Evolutionary conservation across 2,888 invertebrate species (phyloP).

Genomic region (Drosophila anomelani): DNA sequence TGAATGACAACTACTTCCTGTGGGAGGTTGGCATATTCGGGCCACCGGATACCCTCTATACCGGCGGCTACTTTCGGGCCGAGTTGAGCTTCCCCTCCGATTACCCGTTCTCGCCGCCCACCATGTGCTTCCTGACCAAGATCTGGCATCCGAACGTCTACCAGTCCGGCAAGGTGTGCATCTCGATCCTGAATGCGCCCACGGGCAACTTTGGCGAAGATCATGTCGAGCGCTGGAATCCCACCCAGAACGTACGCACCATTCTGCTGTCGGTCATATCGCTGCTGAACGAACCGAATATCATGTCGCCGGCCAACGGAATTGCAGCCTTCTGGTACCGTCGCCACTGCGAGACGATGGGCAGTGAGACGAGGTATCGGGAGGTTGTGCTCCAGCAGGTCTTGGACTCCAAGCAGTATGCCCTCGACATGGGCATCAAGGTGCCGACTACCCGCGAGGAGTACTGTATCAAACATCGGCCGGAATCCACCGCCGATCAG

Average conservation of each 20-base stretch:
- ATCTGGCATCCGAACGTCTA: constrained; percentile 99
- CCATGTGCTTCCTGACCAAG: constrained; percentile 98
- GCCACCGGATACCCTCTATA: constrained; percentile 98
- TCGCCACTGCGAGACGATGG: constrained; percentile 97
- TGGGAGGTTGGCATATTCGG: constrained; percentile 99
- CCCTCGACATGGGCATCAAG: constrained; percentile 97
- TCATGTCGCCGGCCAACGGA: constrained; percentile 99
- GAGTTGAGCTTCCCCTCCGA: constrained; percentile 99
- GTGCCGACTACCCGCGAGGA: constrained; percentile 99
- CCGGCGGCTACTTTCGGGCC: constrained; percentile 99
- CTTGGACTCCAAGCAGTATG: constrained; percentile 94
- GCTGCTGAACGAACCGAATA: constrained; percentile 99
- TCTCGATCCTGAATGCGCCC: constrained; percentile 99
- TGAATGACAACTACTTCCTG: constrained; percentile 98
- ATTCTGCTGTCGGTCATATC: constrained; percentile 99
- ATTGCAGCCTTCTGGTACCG: constrained; percentile 99
- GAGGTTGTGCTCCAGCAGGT: constrained; percentile 99
- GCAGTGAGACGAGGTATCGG: constrained; percentile 94
- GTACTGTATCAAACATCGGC: constrained; percentile 92
- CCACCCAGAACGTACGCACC: constrained; percentile 99
- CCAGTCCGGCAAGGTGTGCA: constrained; percentile 99
- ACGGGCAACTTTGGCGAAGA: constrained; percentile 97
- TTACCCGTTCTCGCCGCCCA: constrained; percentile 99
- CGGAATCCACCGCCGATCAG: not conserved
- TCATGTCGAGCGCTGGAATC: constrained; percentile 99